Percentiles rank a stretch among this genome's conserved stretches.
phyloP scores from a whole-genome alignment of 2,888 invertebrate species.

The Volucella inflata region DNA sequence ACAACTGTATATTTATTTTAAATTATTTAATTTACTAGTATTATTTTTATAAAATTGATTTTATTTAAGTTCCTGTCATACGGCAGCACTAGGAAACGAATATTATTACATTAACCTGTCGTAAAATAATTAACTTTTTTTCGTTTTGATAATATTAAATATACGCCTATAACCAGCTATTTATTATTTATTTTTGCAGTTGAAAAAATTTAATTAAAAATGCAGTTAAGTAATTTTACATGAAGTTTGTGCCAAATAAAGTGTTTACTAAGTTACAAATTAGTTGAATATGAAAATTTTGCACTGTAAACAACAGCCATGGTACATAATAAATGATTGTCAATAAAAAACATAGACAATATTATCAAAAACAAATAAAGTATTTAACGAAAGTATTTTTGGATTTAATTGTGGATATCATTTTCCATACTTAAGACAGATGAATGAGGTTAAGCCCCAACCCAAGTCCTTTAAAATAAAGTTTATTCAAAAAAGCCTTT shows the following conservation, averaged over 20 bases:
- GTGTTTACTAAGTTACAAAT: constrained; percentile 26
- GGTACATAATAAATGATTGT: constrained; percentile 5
- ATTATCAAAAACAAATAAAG: constrained; percentile 64
- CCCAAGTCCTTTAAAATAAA: too few species aligned
- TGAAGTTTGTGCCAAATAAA: constrained; percentile 28
- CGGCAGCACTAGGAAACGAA: too few species aligned
- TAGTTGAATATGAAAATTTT: constrained; percentile 16
- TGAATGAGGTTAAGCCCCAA: background rate
- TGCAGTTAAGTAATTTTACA: constrained; percentile 17
- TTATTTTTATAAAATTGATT: constrained; percentile 53
- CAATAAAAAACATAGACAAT: constrained; percentile 36
- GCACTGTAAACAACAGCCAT: constrained; percentile 28
- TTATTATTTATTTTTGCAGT: constrained; percentile 46
- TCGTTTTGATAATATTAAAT: background rate
- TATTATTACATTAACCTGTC: background rate
- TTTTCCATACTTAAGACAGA: too few species aligned
- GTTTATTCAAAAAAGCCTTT: too few species aligned
- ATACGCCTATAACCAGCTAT: too few species aligned
- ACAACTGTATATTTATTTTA: constrained; percentile 28
- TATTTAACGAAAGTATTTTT: constrained; percentile 31
- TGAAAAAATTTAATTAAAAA: too few species aligned
- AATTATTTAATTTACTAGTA: constrained; percentile 41
- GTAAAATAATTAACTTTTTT: background rate
- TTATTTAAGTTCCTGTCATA: constrained; percentile 17
- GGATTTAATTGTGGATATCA: background rate